Percentiles rank a stretch among this genome's conserved stretches.
These are phyloP conservation scores for Leptopilina drosophilae DNA, from an alignment of 2,888 invertebrate genomes.

Conservation along the genomic window DNA sequence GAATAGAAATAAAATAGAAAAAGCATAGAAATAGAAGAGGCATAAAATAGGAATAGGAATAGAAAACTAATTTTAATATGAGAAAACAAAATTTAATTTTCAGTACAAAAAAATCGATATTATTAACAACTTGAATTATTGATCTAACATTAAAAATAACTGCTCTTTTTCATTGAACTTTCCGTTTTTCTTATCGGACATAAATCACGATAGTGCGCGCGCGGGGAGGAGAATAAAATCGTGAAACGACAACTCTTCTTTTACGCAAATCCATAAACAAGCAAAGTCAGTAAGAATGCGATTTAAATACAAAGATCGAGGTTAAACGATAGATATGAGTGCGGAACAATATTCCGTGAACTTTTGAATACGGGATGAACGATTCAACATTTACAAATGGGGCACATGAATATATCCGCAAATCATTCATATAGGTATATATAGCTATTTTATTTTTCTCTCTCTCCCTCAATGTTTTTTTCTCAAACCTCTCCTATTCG, in stretches of 20 bases:
- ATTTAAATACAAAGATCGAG: conserved; percentile 66
- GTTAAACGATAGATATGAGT: conserved; percentile 55
- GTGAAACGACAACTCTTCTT: conserved; percentile 6
- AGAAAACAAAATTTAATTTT: too few species aligned
- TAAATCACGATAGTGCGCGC: background rate
- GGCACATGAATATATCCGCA: conserved; percentile 18
- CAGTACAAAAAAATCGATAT: too few species aligned
- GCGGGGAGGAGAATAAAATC: background rate
- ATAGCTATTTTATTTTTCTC: background rate
- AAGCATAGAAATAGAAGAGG: too few species aligned
- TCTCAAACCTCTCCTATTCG: too few species aligned
- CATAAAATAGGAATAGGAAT: too few species aligned
- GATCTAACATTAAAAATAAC: too few species aligned
- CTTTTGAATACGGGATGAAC: conserved; percentile 33
- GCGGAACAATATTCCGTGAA: conserved; percentile 17
- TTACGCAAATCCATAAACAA: conserved; percentile 29
- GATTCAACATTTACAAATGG: conserved; percentile 18
- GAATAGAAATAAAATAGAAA: too few species aligned
- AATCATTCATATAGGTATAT: background rate
- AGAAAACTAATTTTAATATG: too few species aligned
- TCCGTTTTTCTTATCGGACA: background rate
- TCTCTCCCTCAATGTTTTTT: background rate
- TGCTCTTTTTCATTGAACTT: background rate
- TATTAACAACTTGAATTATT: too few species aligned
- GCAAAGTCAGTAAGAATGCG: conserved; percentile 52